Percentiles rank a stretch among this genome's conserved stretches.
Evolutionary conservation across 2,888 invertebrate species (phyloP).

Genomic region (Tiliacea citrago): DNA sequence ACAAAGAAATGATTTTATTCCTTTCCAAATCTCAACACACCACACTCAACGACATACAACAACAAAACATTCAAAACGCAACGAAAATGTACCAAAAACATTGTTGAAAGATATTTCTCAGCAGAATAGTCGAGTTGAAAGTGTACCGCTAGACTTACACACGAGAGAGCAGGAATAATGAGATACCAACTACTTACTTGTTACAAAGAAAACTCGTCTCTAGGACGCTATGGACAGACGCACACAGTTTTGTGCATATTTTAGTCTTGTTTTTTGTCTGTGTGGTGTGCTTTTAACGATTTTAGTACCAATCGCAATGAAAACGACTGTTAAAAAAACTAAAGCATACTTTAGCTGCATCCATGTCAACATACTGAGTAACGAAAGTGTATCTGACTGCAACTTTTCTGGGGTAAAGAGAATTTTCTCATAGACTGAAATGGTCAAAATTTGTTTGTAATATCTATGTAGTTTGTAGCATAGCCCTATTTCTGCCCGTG

Average conservation of each 20-base stretch:
- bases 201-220: constrained; percentile 73
- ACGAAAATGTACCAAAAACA: constrained; percentile 53
- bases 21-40: not conserved
- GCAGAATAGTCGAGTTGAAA: constrained; percentile 58
- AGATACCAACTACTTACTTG: constrained; percentile 80
- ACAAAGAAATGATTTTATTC: not conserved
- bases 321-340: too few relatives aligned
- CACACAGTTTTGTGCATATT: constrained; percentile 43
- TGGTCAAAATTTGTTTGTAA: too few relatives aligned
- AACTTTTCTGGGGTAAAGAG: too few relatives aligned
- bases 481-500: too few relatives aligned
- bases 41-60: not conserved
- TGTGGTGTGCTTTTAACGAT: not conserved
- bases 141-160: constrained; percentile 75
- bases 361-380: too few relatives aligned
- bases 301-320: not conserved
- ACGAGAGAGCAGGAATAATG: constrained; percentile 85
- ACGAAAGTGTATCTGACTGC: too few relatives aligned
- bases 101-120: constrained; percentile 55
- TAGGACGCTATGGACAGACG: constrained; percentile 67
- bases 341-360: too few relatives aligned
- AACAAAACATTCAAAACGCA: constrained; percentile 25
- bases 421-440: too few relatives aligned
- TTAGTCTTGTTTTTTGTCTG: constrained; percentile 9
- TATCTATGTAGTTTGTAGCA: too few relatives aligned